Evolutionary conservation across 2,797 vertebrate genomes (phyloP), one percentile per base, ranked within the genome.

Genomic region (Nyctalus aviator): DNA sequence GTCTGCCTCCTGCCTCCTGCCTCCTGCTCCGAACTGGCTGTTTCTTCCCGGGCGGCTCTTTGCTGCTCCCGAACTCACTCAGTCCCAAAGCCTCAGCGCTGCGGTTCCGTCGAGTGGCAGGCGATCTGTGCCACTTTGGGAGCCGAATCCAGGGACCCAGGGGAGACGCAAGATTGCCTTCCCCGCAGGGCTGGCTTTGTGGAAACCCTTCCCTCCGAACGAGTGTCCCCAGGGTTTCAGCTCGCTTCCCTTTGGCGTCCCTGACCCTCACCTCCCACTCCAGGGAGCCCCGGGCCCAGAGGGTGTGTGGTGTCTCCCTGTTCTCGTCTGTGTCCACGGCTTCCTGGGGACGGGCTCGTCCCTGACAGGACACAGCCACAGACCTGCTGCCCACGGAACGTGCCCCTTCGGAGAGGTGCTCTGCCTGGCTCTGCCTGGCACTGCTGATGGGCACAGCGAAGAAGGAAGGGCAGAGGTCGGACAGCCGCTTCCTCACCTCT

Each of bases 401-500:
- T 6, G 25, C 78, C 55, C 21, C 0, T 0, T 66, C 10, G 23
- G 66, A 35, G 44, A 48, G 35, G 71, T 12, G 50, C 17, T 27
- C 10, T 27, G 57, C 59, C 59, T 30, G 59, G 50, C 17, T 27
- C 10, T 27, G 57, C 59, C 59, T 30, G 59, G 30, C 7, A 0
- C 64, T 72, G 64, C 64, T 88, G 50, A n/a, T 20, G 48, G 76
- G 1, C 37, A 48, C 0, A 35, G 11, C 79, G 57, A 27, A 84
- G 85, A 71, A 78, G 44, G 57, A 44, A 55, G 27, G 75, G 75
- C 59, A 50, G 89, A 46, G 72, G 75, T 71, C 9, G 27, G 73
- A 68, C 88, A 17, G 73, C 88, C 17, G 9, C 92, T 90, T 77
- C 75, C 94, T 86, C 90, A 57, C 82, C 68, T 91, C 87, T 85